phyloP scores from a whole-genome alignment of 2,888 invertebrate genomes.

The Epinotia nisella region DNA sequence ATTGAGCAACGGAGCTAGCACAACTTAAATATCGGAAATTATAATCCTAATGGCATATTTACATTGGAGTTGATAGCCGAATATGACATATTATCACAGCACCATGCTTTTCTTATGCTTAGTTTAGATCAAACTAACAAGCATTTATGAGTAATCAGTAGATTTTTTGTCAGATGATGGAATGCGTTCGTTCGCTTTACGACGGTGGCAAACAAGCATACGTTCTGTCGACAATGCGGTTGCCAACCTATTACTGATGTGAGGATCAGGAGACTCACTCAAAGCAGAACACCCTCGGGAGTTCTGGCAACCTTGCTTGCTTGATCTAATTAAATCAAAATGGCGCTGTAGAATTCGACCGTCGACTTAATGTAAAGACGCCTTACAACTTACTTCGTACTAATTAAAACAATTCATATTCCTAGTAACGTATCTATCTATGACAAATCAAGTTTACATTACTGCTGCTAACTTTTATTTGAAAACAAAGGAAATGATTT shows the following conservation, averaged over 20 bases:
- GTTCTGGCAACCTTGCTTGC: too few relatives aligned
- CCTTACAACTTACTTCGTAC: not conserved
- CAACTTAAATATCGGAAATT: conserved; percentile 23
- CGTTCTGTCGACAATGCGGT: too few relatives aligned
- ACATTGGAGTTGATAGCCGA: not conserved
- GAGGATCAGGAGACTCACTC: too few relatives aligned
- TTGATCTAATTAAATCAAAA: too few relatives aligned
- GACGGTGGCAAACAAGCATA: too few relatives aligned
- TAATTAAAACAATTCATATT: not conserved
- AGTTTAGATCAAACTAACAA: not conserved
- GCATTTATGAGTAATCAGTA: too few relatives aligned
- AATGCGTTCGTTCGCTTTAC: too few relatives aligned
- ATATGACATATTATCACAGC: not conserved
- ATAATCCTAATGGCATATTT: not conserved
- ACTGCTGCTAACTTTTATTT: not conserved
- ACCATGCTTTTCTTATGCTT: not conserved
- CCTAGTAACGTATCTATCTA: not conserved
- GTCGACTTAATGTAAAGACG: not conserved
- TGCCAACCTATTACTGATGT: too few relatives aligned
- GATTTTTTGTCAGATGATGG: too few relatives aligned
- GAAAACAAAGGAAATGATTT: not conserved
- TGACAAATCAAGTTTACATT: not conserved
- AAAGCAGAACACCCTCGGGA: too few relatives aligned
- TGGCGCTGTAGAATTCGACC: not conserved
- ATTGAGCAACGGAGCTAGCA: conserved; percentile 38